Percentiles rank a stretch among this genome's conserved stretches.
Conservation (phyloP, 2,888 invertebrate species). For the Ligdia adustata region DNA sequence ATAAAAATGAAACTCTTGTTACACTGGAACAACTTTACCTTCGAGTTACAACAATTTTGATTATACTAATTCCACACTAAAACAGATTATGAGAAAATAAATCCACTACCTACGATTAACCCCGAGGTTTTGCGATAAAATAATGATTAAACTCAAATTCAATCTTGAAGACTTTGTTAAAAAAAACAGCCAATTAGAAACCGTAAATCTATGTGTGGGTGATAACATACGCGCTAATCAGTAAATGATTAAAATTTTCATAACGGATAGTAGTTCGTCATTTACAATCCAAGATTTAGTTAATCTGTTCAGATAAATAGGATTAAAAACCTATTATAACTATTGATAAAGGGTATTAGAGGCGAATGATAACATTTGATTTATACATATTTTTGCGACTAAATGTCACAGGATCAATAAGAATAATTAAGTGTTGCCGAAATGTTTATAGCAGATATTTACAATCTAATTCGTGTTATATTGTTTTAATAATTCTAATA, state of each 20-base stretch:
- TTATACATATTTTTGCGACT: constrained; percentile 59
- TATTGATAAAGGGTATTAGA: constrained; percentile 69
- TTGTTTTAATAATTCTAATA: neutral
- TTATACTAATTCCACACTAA: constrained; percentile 62
- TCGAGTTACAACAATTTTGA: constrained; percentile 67
- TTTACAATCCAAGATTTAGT: constrained; percentile 64
- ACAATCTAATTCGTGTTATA: neutral
- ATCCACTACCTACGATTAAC: constrained; percentile 59
- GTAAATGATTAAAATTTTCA: constrained; percentile 26
- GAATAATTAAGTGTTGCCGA: constrained; percentile 7
- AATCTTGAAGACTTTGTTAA: constrained; percentile 5
- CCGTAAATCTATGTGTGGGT: constrained; percentile 27
- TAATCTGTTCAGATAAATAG: constrained; percentile 67
- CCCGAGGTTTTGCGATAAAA: constrained; percentile 63
- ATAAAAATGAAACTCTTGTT: too few relatives aligned
- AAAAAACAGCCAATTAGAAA: constrained; percentile 30
- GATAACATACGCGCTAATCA: constrained; percentile 10
- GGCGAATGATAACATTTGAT: constrained; percentile 80
- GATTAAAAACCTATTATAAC: constrained; percentile 67
- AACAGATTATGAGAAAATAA: constrained; percentile 57
- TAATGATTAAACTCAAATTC: constrained; percentile 30
- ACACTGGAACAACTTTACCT: too few relatives aligned
- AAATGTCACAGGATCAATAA: constrained; percentile 13
- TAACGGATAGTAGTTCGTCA: constrained; percentile 43
- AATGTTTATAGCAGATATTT: constrained; percentile 25